phyloP scores from a whole-genome alignment of 2,888 invertebrate genomes.

The Cacoxenus indagator region DNA sequence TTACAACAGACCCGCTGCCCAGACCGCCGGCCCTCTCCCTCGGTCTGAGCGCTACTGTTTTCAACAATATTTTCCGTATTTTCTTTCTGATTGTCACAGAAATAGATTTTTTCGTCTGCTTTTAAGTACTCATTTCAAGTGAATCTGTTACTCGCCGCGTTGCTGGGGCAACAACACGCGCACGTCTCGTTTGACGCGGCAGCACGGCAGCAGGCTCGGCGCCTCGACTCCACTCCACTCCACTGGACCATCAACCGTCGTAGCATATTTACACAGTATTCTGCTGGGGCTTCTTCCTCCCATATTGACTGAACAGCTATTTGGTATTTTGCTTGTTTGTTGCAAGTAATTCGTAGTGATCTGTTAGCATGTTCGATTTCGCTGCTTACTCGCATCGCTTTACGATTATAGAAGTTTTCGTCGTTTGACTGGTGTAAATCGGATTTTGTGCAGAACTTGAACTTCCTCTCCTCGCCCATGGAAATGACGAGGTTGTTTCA shows the following conservation, averaged over 20 bases:
- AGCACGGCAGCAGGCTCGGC: too few species aligned
- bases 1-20: too few species aligned
- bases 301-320: slow-evolving; percentile 13
- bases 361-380: background rate
- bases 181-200: too few species aligned
- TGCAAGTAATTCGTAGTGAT: slow-evolving; percentile 16
- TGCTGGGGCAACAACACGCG: background rate
- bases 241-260: too few species aligned
- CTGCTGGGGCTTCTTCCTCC: background rate
- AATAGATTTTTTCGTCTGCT: slow-evolving; percentile 62
- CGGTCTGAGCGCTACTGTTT: background rate
- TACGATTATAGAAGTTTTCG: slow-evolving; percentile 52
- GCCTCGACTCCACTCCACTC: background rate
- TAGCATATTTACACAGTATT: background rate
- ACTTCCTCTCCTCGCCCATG: slow-evolving; percentile 29
- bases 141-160: slow-evolving; percentile 32
- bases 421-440: slow-evolving; percentile 66
- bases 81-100: slow-evolving; percentile 53
- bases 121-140: slow-evolving; percentile 64
- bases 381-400: background rate
- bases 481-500: slow-evolving; percentile 20
- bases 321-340: slow-evolving; percentile 14
- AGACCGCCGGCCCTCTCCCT: too few species aligned
- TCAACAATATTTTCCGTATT: slow-evolving; percentile 13
- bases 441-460: slow-evolving; percentile 49